Evolutionary conservation across 2,888 invertebrate genomes (phyloP), one percentile per base, ranked within the genome.

Genomic region (Drosophila kokeensis): DNA sequence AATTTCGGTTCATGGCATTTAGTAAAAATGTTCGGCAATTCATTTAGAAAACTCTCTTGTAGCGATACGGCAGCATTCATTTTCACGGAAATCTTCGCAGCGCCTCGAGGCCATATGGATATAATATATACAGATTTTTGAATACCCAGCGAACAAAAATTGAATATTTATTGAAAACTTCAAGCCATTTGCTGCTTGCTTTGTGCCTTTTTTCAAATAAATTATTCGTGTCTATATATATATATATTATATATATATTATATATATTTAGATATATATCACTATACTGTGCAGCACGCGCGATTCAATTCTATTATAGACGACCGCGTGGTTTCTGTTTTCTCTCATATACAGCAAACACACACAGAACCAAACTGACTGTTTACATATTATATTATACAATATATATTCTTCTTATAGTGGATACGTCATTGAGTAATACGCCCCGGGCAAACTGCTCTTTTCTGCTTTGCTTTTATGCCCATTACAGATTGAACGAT

Each of bases 401-500:
- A 64, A 52, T 36, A 42, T 42, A 55, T 38, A 15, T 57, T 57
- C 27, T 40, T 58, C 80, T 54, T 69, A 54, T 63, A 57, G 53
- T 76, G 52, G 65, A 34, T 55, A 79, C 63, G 60, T 61, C 74
- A 83, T 83, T 82, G 64, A 70, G 69, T 81, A 74, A 81, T 61
- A 63, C 79, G 79, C 63, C 81, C 74, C 79, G 81, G 81, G 78
- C 73, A 81, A 53, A 48, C 67, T 61, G 38, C n/a, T 27, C n/a
- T 65, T 60, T 30, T 69, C 48, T 32, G 53, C 49, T 66, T 52
- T 55, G 38, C 68, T 48, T 52, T 59, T 29, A n/a, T 36, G 13
- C 21, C 30, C 36, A 30, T 79, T 76, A 6, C 94, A 98, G 97
- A 95, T 96, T 97, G 95, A 95, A 96, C 94, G 95, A 95, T 93